Evolutionary conservation across 2,113 vertebrate genomes (phyloP).

Genomic region (Smithornis capensis): DNA sequence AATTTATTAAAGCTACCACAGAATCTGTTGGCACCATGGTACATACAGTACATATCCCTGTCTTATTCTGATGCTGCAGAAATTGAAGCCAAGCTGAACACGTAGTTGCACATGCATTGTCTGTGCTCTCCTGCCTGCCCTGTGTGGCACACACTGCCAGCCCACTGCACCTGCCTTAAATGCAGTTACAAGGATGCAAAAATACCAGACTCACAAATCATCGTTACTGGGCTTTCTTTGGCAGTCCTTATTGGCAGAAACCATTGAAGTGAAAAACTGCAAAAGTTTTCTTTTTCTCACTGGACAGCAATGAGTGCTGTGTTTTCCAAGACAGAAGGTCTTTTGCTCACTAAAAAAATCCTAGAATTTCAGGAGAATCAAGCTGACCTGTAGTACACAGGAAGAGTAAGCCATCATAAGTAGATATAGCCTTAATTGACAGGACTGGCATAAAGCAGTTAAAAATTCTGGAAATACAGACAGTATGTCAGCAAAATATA

Average conservation of each 20-base stretch:
- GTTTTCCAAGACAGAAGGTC: neutral
- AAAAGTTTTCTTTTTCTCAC: neutral
- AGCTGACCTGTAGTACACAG: neutral
- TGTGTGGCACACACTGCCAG: neutral
- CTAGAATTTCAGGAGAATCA: neutral
- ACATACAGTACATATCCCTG: neutral
- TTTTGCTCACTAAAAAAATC: neutral
- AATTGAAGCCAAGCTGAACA: neutral
- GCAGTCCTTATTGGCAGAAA: neutral
- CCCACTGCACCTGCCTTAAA: neutral
- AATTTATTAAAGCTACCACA: neutral
- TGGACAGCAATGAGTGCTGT: neutral
- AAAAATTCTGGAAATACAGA: neutral
- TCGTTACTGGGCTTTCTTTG: neutral
- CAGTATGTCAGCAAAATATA: neutral
- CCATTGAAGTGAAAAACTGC: neutral
- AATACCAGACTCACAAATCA: neutral
- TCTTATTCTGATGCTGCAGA: neutral
- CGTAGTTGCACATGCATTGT: fast-evolving
- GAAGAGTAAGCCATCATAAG: neutral
- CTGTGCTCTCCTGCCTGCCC: neutral
- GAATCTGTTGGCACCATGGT: neutral
- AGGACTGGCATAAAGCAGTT: neutral
- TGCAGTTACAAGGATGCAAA: neutral
- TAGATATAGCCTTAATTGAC: neutral